phyloP scores from a whole-genome alignment of 2,797 vertebrate species.

The Parauchenoglanis ngamensis region DNA sequence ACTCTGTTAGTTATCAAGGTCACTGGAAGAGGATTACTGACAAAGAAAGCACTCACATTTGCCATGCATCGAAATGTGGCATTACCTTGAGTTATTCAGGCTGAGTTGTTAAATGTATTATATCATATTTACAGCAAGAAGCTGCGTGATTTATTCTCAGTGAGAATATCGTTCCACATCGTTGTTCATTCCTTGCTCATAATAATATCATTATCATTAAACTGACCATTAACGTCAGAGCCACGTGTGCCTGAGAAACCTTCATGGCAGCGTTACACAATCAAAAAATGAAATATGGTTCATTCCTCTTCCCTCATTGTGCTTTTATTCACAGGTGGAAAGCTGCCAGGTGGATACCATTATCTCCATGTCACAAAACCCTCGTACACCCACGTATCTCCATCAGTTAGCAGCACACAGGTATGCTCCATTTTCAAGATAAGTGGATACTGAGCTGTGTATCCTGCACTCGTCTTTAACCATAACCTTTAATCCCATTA shows the following conservation, averaged over 20 bases:
- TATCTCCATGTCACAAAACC: slow-evolving; percentile 86
- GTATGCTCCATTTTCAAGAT: slow-evolving; percentile 56
- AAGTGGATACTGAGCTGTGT: slow-evolving; percentile 8
- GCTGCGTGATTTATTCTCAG: not conserved
- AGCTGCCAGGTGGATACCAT: slow-evolving; percentile 83
- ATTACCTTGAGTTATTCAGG: slow-evolving; percentile 12
- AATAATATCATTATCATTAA: not conserved
- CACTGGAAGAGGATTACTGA: slow-evolving; percentile 47
- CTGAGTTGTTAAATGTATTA: not conserved
- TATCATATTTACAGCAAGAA: not conserved
- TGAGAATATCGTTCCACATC: not conserved
- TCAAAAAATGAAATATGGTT: slow-evolving; percentile 3
- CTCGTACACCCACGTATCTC: slow-evolving; percentile 36
- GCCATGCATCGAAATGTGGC: not conserved
- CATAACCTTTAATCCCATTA: slow-evolving; percentile 11
- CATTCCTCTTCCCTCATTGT: not conserved
- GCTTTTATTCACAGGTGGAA: slow-evolving; percentile 74
- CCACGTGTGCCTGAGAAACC: not conserved
- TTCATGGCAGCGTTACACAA: not conserved
- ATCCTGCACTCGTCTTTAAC: not conserved
- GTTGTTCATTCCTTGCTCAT: not conserved
- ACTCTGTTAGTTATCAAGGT: slow-evolving; percentile 56
- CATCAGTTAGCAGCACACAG: slow-evolving; percentile 65
- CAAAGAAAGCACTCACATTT: slow-evolving; percentile 57
- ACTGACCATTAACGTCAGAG: not conserved